These are phyloP conservation scores for Plotosus lineatus DNA, from an alignment of 2,113 vertebrate species.

Conservation along the genomic window DNA sequence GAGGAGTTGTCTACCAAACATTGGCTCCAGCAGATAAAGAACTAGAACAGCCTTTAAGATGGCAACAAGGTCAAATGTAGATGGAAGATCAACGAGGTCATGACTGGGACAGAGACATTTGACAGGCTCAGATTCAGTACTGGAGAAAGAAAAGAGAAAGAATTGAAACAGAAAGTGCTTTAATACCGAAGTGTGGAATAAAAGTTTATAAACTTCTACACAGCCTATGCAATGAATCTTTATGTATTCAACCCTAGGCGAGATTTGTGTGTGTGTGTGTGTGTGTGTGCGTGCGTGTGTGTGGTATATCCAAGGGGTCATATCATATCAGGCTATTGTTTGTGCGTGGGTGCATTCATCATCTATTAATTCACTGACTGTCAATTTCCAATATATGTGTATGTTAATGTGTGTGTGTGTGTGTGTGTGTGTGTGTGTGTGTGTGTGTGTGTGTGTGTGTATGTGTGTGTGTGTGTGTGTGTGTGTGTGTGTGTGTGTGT, in stretches of 20 bases:
- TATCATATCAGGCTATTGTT: conserved; percentile 35
- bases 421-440: not conserved
- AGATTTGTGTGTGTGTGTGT: conserved; percentile 10
- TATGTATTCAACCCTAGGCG: conserved; percentile 8
- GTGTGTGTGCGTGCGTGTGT: conserved; percentile 17
- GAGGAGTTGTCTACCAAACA: not conserved
- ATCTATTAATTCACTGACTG: conserved; percentile 27
- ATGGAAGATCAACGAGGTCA: not conserved
- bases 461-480: not conserved
- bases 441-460: not conserved
- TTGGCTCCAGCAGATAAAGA: not conserved
- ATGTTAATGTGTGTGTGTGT: not conserved
- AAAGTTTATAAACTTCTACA: conserved; percentile 7
- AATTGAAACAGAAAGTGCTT: not conserved
- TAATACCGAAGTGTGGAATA: conserved; percentile 30
- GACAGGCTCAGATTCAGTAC: too few species aligned
- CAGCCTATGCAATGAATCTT: not conserved
- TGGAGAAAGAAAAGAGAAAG: not conserved
- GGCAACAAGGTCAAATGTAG: not conserved
- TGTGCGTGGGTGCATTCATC: conserved; percentile 30
- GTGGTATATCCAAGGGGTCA: conserved; percentile 18
- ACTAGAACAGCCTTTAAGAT: not conserved
- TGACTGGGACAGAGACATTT: too few species aligned
- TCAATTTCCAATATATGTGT: conserved; percentile 7
- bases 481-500: not conserved